phyloP scores from a whole-genome alignment of 2,113 vertebrate species.

The Strigops habroptila region DNA sequence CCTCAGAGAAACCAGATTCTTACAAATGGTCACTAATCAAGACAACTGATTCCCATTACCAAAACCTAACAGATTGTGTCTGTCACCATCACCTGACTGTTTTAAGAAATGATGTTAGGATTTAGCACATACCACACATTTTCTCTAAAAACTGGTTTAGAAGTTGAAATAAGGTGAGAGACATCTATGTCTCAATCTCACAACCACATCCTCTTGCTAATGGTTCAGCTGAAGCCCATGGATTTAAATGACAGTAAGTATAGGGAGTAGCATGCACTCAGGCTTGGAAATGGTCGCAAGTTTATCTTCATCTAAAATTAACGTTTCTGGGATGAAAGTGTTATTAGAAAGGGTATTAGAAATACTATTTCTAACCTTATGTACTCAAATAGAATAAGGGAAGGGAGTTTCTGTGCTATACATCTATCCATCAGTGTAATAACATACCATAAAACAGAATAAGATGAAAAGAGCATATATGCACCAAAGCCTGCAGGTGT shows the following conservation, averaged over 20 bases:
- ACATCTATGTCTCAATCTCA: background rate
- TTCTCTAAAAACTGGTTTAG: background rate
- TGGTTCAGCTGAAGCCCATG: background rate
- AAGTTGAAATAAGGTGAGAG: background rate
- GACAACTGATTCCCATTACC: background rate
- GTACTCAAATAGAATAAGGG: background rate
- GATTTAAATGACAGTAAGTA: background rate
- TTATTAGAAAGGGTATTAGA: background rate
- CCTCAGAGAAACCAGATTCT: background rate
- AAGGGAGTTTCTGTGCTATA: background rate
- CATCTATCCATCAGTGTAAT: background rate
- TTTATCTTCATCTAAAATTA: constrained; percentile 6
- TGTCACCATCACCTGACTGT: background rate
- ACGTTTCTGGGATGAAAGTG: background rate
- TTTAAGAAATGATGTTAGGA: background rate
- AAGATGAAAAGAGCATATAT: background rate
- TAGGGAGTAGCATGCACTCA: background rate
- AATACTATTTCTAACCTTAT: background rate
- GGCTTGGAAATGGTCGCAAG: background rate
- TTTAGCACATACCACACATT: background rate
- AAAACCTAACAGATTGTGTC: background rate
- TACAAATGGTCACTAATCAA: background rate
- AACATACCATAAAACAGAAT: background rate
- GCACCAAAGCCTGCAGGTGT: constrained; percentile 24
- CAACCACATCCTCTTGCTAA: background rate